Base-by-base conservation (phyloP, 2,888 invertebrate genomes). In the Melanostoma mellinum region DNA sequence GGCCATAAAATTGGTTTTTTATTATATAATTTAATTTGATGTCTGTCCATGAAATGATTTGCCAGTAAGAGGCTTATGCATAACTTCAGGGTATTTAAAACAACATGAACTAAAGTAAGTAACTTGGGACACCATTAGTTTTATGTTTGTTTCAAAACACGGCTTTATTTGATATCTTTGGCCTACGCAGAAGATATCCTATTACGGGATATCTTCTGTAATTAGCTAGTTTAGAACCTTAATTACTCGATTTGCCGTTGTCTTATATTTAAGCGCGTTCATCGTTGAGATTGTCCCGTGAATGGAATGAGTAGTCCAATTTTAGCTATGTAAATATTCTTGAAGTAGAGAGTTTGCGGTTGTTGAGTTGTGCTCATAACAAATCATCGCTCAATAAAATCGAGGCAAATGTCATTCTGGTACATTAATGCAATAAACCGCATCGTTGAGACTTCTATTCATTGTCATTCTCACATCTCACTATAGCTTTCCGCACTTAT, bases 321-420 rank as follows among this genome's bases (percentile, higher is more conserved):
- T 53, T 73, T 75, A n/a, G n/a, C n/a, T n/a, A n/a, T n/a, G n/a
- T n/a, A 75, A 71, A 60, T 71, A 60, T 36, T 58, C 6, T 48
- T 56, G 40, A 67, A 67, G 44, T 58, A 58, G 44, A 8, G 46
- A 67, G 20, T 74, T 79, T 69, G 69, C 30, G 69, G 68, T 69
- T 63, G 63, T 69, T 74, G 50, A 58, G 35, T 61, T 72, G 65
- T 40, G 53, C n/a, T 60, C 76, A 67, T 76, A 72, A 61, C 52
- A 50, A 77, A 55, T 73, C 77, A 73, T 82, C 77, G 77, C 68
- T 72, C 61, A 53, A 67, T 81, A 72, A 76, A 68, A 69, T 6
- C 40, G 10, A 67, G 35, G 36, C 35, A 61, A 61, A 40, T 61
- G 42, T 67, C 61, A 76, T 76, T 71, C n/a, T n/a, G 63, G 40